A percentile compares a stretch with the other conserved stretches of the same genome.
phyloP scores from a whole-genome alignment of 2,113 vertebrate species.

The Elgaria multicarinata region DNA sequence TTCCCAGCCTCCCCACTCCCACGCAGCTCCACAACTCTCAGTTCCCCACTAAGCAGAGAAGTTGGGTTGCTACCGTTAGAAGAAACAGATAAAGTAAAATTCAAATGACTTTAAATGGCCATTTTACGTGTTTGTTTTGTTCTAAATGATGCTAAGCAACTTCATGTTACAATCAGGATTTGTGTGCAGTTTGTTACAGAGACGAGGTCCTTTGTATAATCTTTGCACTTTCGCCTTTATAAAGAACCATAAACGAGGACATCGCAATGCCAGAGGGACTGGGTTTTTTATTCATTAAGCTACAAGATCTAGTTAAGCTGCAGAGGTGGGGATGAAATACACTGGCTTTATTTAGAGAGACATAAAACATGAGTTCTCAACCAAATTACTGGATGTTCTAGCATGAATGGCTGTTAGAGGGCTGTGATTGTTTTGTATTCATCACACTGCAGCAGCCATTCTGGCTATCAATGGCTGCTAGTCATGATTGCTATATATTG shows the following conservation, averaged over 20 bases:
- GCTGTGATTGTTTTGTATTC: conserved; percentile 34
- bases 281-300: conserved; percentile 65
- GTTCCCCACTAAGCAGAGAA: conserved; percentile 21
- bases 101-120: conserved; percentile 81
- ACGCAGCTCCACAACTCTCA: neutral
- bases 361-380: conserved; percentile 27
- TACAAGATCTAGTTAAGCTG: conserved; percentile 35
- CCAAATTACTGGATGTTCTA: conserved; percentile 49
- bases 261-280: conserved; percentile 66
- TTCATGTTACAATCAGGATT: conserved; percentile 81
- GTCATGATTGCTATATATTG: too few relatives aligned
- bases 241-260: conserved; percentile 77
- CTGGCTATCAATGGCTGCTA: too few relatives aligned
- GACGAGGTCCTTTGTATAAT: conserved; percentile 67
- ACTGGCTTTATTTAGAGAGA: conserved; percentile 39
- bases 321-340: conserved; percentile 33
- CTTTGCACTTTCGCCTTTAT: conserved; percentile 88
- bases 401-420: conserved; percentile 29
- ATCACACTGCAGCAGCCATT: neutral
- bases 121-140: neutral
- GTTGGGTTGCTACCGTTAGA: conserved; percentile 51
- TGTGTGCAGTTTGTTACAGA: conserved; percentile 76
- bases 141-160: conserved; percentile 87
- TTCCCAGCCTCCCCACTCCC: too few relatives aligned
- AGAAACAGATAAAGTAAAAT: conserved; percentile 37